Evolutionary conservation across 2,113 vertebrate species (phyloP).

Genomic region (Panthera uncia): DNA sequence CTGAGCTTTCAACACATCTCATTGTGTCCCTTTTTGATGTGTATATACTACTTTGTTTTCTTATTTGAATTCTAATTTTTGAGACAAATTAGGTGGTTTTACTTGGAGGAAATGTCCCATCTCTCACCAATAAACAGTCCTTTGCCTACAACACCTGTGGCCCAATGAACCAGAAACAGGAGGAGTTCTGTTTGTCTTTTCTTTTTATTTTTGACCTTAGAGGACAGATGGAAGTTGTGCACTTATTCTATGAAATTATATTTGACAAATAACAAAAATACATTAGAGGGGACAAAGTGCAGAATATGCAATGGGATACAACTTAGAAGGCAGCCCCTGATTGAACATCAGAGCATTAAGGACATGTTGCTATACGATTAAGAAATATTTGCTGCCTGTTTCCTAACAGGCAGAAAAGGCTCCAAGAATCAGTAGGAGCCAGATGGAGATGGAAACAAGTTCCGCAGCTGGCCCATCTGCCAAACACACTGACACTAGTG

Average conservation of each 20-base stretch:
- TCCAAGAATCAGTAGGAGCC: conserved; percentile 36
- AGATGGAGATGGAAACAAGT: conserved; percentile 45
- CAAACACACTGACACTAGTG: not conserved
- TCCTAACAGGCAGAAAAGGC: conserved; percentile 37
- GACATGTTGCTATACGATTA: not conserved
- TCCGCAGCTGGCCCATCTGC: conserved; percentile 34
- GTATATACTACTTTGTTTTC: not conserved
- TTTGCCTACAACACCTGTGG: not conserved
- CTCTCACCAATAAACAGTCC: not conserved
- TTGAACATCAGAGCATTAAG: not conserved
- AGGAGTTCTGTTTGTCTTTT: not conserved
- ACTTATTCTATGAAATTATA: conserved; percentile 2
- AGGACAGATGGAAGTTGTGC: not conserved
- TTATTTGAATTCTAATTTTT: not conserved
- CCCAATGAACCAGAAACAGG: not conserved
- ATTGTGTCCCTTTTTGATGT: not conserved
- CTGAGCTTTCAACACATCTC: not conserved
- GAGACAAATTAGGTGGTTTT: not conserved
- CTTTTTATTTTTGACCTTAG: not conserved
- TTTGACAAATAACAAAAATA: conserved; percentile 15
- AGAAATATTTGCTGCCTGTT: conserved; percentile 46
- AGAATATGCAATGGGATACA: not conserved
- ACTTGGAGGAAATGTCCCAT: not conserved
- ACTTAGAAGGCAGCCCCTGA: not conserved
- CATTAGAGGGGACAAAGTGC: not conserved